phyloP scores from a whole-genome alignment of 2,113 vertebrate genomes.

The Formicarius rufipectus region DNA sequence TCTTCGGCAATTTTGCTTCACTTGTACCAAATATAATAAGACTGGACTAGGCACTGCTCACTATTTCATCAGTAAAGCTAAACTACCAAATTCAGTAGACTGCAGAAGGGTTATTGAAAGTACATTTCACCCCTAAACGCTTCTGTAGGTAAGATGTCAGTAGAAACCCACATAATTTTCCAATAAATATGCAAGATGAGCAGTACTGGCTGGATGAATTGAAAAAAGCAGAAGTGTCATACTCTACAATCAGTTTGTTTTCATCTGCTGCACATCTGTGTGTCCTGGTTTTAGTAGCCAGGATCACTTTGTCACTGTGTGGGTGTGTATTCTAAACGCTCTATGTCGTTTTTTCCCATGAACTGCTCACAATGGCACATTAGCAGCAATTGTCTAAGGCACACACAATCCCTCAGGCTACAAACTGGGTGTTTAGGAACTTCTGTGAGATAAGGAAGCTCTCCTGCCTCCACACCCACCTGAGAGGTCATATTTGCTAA shows the following conservation, averaged over 20 bases:
- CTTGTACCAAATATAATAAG: not conserved
- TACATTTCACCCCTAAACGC: not conserved
- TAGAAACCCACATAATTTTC: slow-evolving; percentile 1
- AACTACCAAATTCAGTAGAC: not conserved
- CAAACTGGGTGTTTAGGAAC: too few species aligned
- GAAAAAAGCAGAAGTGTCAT: not conserved
- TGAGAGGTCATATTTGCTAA: too few species aligned
- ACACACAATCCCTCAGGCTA: too few species aligned
- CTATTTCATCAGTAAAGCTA: not conserved
- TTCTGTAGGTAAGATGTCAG: not conserved
- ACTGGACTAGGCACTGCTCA: not conserved
- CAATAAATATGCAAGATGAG: not conserved
- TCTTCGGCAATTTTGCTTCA: not conserved
- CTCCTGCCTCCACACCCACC: too few species aligned
- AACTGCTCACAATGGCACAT: too few species aligned
- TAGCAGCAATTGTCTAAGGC: too few species aligned
- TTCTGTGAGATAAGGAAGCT: too few species aligned
- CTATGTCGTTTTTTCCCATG: too few species aligned
- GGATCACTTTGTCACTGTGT: too few species aligned
- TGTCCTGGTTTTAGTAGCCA: too few species aligned
- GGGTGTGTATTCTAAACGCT: too few species aligned
- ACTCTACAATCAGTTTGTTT: not conserved
- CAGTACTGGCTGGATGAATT: not conserved
- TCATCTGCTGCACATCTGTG: not conserved
- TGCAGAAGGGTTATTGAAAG: not conserved